Conservation (phyloP, 2,113 vertebrate species). For the Engystomops pustulosus region DNA sequence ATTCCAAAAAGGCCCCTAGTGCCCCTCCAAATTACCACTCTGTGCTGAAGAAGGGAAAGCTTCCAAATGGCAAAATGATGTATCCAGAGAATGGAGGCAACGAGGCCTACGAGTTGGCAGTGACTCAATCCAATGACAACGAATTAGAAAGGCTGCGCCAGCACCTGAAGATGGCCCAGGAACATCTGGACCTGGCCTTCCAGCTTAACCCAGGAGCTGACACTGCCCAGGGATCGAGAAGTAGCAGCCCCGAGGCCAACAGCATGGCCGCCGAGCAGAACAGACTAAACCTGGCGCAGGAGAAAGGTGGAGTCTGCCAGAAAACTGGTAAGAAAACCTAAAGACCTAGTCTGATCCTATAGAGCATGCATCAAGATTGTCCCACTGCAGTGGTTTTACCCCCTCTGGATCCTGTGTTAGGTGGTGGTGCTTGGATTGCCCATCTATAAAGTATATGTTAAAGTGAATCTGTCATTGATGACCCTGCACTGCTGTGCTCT, state of each 20-base stretch:
- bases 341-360: no score
- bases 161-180: slow-evolving; percentile 84
- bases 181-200: slow-evolving; percentile 85
- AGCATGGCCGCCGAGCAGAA: slow-evolving; percentile 82
- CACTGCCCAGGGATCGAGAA: slow-evolving; percentile 75
- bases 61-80: slow-evolving; percentile 65
- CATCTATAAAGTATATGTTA: no score
- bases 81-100: slow-evolving; percentile 69
- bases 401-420: no score
- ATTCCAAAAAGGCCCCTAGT: slow-evolving; percentile 66
- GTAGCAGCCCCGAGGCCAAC: slow-evolving; percentile 84
- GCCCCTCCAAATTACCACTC: slow-evolving; percentile 83
- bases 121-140: slow-evolving; percentile 64
- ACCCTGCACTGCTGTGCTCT: no score
- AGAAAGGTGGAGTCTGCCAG: slow-evolving; percentile 75
- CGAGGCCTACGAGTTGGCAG: slow-evolving; percentile 66
- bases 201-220: slow-evolving; percentile 65
- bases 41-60: slow-evolving; percentile 75
- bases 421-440: no score
- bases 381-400: no score
- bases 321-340: slow-evolving; percentile 71
- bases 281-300: slow-evolving; percentile 85
- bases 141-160: slow-evolving; percentile 79
- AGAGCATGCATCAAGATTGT: no score
- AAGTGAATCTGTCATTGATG: no score